Evolutionary conservation across 2,113 vertebrate genomes (phyloP).

Genomic region (Onychostoma macrolepis): DNA sequence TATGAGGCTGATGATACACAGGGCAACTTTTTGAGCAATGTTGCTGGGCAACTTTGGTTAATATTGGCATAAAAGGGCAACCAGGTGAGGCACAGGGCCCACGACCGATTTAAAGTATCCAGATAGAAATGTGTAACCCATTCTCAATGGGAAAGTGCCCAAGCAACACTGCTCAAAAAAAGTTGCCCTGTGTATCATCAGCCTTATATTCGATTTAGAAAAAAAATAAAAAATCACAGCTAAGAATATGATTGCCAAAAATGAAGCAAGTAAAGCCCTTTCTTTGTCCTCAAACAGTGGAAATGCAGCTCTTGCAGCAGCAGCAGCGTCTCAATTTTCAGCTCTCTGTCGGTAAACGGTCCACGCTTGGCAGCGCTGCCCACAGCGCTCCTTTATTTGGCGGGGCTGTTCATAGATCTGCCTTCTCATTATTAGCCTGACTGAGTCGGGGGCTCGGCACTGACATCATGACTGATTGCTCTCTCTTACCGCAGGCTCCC

Average conservation of each 20-base stretch:
- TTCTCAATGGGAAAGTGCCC: too few relatives aligned
- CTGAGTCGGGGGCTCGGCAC: slow-evolving; percentile 79
- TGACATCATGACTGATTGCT: slow-evolving; percentile 94
- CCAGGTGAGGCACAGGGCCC: too few relatives aligned
- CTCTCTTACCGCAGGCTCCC: slow-evolving; percentile 78
- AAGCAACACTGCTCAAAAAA: too few relatives aligned
- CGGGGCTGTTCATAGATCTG: slow-evolving; percentile 69
- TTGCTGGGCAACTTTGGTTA: too few relatives aligned
- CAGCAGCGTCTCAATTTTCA: neutral
- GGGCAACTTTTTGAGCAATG: too few relatives aligned
- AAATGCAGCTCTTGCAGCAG: neutral
- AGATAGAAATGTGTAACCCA: too few relatives aligned
- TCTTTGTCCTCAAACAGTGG: neutral
- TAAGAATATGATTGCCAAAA: neutral
- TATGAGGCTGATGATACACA: too few relatives aligned
- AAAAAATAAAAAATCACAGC: neutral
- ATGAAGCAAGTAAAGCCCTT: neutral
- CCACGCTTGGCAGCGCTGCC: slow-evolving; percentile 2
- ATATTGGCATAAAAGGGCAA: too few relatives aligned
- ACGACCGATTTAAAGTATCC: too few relatives aligned
- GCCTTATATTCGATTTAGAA: too few relatives aligned
- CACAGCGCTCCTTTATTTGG: slow-evolving; percentile 2
- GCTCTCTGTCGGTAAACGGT: slow-evolving; percentile 1
- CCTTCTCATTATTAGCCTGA: slow-evolving; percentile 86
- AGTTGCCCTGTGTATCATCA: too few relatives aligned